A percentile compares a stretch with the other conserved stretches of the same genome.
Conservation (phyloP, 2,797 vertebrate species). For the Enteromius mattozi region DNA sequence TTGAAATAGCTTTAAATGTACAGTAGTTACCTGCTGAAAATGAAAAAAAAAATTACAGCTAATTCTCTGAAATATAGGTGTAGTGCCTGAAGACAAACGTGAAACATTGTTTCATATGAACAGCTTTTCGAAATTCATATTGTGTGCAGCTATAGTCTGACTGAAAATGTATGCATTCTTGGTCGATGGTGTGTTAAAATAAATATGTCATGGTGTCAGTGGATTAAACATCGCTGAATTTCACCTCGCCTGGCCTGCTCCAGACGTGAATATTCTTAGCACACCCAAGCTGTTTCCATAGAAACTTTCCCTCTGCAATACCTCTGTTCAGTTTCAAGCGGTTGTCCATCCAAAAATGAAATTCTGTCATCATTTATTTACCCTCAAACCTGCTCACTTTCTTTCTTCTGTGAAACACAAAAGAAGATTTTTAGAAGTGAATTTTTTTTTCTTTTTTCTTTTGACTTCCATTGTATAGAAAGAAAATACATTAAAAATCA, state of each 20-base stretch:
- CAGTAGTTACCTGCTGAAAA: neutral
- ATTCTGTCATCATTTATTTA: neutral
- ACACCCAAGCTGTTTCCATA: conserved; percentile 52
- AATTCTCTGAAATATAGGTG: neutral
- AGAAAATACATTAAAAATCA: neutral
- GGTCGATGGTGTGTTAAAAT: neutral
- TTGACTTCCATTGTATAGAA: neutral
- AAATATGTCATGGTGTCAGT: conserved; percentile 10
- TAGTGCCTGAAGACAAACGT: neutral
- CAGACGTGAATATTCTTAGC: conserved; percentile 53
- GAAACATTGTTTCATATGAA: neutral
- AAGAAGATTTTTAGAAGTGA: neutral
- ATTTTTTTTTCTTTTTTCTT: too few relatives aligned
- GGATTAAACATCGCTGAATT: conserved; percentile 1
- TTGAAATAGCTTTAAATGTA: neutral
- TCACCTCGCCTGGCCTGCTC: conserved; percentile 35
- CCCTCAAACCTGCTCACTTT: neutral
- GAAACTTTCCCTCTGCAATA: conserved; percentile 48
- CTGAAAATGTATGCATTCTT: conserved; percentile 1
- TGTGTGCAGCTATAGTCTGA: neutral
- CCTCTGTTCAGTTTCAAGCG: conserved; percentile 5
- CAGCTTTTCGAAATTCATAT: neutral
- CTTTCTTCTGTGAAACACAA: neutral
- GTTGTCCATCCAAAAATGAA: neutral
- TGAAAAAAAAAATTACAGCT: neutral